Evolutionary conservation across 2,888 invertebrate genomes (phyloP).

Genomic region (Scaptodrosophila latifasciaeformis): DNA sequence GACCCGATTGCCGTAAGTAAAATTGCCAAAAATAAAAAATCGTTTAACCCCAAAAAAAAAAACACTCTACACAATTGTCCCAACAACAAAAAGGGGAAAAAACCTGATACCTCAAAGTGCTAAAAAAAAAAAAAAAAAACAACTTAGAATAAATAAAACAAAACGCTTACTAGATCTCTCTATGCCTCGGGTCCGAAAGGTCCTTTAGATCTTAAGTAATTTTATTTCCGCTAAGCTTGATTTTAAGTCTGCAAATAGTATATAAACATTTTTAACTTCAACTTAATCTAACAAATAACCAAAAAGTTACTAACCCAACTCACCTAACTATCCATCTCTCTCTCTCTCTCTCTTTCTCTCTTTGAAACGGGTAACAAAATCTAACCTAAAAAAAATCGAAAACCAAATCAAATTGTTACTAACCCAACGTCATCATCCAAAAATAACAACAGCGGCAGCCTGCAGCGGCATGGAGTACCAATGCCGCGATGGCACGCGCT

Average conservation of each 20-base stretch:
- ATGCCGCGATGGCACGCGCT: slow-evolving; percentile 70
- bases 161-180: neutral
- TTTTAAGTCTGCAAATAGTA: neutral
- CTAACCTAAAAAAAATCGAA: slow-evolving; percentile 28
- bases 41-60: too few relatives aligned
- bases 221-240: neutral
- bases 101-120: too few relatives aligned
- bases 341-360: slow-evolving; percentile 14
- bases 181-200: neutral
- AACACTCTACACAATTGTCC: neutral
- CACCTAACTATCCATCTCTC: slow-evolving; percentile 27
- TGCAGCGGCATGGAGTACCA: slow-evolving; percentile 71
- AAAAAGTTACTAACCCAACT: slow-evolving; percentile 13
- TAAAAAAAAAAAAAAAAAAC: too few relatives aligned
- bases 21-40: too few relatives aligned
- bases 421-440: slow-evolving; percentile 29
- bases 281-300: slow-evolving; percentile 25
- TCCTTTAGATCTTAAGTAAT: neutral
- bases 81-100: too few relatives aligned
- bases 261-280: too few relatives aligned
- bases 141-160: too few relatives aligned
- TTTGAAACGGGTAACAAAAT: slow-evolving; percentile 11
- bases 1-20: slow-evolving; percentile 73
- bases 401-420: slow-evolving; percentile 15
- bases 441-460: slow-evolving; percentile 69